A percentile compares a stretch with the other conserved stretches of the same genome.
Conservation (phyloP, 2,797 vertebrate species). For the Argyrosomus regius region DNA sequence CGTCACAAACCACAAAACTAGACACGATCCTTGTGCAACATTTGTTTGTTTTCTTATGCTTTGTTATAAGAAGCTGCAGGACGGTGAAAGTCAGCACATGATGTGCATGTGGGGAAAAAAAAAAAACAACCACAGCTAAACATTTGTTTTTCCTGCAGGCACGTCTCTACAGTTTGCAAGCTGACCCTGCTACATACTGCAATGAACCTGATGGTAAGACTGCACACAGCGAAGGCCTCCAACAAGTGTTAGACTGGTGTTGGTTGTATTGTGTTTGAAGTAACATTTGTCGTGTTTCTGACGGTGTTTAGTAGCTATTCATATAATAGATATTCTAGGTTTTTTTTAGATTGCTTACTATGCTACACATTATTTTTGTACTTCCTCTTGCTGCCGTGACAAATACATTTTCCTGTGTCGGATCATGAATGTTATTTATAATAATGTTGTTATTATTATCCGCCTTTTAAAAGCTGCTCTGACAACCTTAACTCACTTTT, state of each 20-base stretch:
- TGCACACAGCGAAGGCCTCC: not conserved
- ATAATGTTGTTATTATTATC: not conserved
- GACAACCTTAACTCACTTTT: not conserved
- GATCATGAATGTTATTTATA: not conserved
- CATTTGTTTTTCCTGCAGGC: constrained; percentile 85
- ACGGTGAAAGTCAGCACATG: constrained; percentile 11
- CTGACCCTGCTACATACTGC: constrained; percentile 98
- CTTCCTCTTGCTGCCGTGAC: not conserved
- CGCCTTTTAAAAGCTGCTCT: not conserved
- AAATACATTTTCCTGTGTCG: not conserved
- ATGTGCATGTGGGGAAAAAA: constrained; percentile 16
- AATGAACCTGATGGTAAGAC: constrained; percentile 96
- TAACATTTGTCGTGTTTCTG: not conserved
- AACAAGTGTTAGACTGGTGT: not conserved
- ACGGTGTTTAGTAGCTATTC: not conserved
- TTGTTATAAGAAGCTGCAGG: not conserved
- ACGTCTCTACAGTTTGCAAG: constrained; percentile 97
- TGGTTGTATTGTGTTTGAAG: not conserved
- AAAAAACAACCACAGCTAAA: constrained; percentile 3
- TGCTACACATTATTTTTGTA: not conserved
- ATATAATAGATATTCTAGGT: not conserved
- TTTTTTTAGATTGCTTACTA: not conserved
- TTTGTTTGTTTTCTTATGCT: not conserved
- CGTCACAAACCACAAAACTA: not conserved
- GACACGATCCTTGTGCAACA: not conserved